phyloP scores from a whole-genome alignment of 2,888 invertebrate genomes.

The Leptinotarsa rubiginosa region DNA sequence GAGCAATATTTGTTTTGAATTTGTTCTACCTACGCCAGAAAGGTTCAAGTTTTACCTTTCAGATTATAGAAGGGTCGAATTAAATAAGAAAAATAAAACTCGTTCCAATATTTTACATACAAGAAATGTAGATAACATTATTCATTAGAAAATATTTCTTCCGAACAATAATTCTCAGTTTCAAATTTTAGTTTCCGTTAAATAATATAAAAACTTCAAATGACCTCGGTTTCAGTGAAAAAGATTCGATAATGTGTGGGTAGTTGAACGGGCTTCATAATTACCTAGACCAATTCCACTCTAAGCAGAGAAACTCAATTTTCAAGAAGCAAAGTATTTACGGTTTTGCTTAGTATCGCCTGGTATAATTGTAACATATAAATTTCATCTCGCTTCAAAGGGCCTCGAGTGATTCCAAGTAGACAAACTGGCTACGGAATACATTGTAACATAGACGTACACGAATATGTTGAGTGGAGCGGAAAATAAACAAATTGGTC shows the following conservation, averaged over 20 bases:
- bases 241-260: not conserved
- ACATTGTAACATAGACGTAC: conserved; percentile 1
- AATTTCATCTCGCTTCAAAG: conserved; percentile 23
- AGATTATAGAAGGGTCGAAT: no score
- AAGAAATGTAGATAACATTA: no score
- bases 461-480: not conserved
- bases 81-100: no score
- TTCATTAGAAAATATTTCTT: no score
- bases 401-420: conserved; percentile 18
- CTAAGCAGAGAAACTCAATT: conserved; percentile 2
- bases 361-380: conserved; percentile 17
- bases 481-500: conserved; percentile 4
- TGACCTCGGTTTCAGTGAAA: not conserved
- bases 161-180: no score
- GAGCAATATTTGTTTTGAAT: no score
- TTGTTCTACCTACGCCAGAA: no score
- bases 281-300: conserved; percentile 5
- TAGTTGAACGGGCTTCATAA: not conserved
- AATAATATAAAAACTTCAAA: not conserved
- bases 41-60: no score
- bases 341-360: conserved; percentile 1
- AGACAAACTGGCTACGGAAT: conserved; percentile 27
- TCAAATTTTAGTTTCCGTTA: not conserved
- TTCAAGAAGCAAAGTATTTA: conserved; percentile 15
- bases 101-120: no score